Base-by-base conservation (phyloP, 2,888 invertebrate genomes). In the Melanostoma scalare region DNA sequence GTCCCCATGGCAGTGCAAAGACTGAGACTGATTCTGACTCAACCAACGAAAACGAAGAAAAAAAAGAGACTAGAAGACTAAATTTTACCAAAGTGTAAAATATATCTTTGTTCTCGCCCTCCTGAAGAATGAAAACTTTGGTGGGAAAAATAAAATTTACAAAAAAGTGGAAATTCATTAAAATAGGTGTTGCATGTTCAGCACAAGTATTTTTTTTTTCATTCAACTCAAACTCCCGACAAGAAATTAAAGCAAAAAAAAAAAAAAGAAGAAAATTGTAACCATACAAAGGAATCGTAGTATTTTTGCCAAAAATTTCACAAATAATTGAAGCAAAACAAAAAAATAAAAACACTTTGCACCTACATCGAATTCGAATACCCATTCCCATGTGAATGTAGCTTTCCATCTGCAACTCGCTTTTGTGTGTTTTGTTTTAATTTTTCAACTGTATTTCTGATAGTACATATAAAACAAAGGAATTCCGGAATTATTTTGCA, bases 261-360 rank as follows among this genome's bases (percentile, higher is more conserved):
- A 38, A 8, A 36, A 40, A 20, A 44, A 46, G 6, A 63, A 48
- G 30, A 63, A 69, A 65, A 40, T 52, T 61, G 78, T 63, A 52
- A 63, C 61, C 56, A 46, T 68, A 82, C 82, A 84, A 84, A 84
- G 72, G 78, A 78, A 78, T 84, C 65, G 65, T 73, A 69, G 82
- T 78, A 84, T 84, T 84, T 84, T 84, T 84, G 82, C 82, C 82
- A 84, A 84, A 84, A 84, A 84, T 74, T 78, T 78, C 60, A 74
- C 78, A 84, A 84, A 84, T 84, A 84, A 78, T 78, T 78, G 78
- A 52, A 68, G 68, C 31, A 81, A 76, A 78, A 52, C 42, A 52
- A 53, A 61, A 40, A 58, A 53, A 30, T 44, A 53, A 31, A 10
- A 3, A 50, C 65, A 56, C 48, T 78, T 74, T 84, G 78, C 82